Conservation (phyloP, 2,113 vertebrate genomes). For the Sisor rabdophorus region DNA sequence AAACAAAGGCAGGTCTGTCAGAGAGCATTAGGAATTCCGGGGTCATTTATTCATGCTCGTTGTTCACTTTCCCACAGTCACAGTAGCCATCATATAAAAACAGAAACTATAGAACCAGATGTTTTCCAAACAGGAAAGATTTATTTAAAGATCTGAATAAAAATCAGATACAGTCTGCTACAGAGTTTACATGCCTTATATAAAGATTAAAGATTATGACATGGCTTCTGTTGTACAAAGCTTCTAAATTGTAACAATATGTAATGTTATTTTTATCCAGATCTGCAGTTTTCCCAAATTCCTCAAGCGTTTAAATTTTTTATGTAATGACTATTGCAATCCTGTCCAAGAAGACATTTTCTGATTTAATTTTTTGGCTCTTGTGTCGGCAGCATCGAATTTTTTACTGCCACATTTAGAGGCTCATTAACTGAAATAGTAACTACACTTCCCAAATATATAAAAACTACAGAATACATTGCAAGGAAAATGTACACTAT, state of each 20-base stretch:
- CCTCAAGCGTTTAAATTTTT: neutral
- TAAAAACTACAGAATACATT: neutral
- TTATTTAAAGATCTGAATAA: no score
- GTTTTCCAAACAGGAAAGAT: neutral
- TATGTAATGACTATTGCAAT: neutral
- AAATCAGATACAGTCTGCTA: neutral
- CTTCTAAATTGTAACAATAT: no score
- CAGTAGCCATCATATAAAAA: conserved; percentile 2
- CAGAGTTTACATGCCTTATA: neutral
- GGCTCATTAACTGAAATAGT: neutral
- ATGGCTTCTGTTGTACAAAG: neutral
- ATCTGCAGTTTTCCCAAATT: neutral
- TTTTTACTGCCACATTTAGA: neutral
- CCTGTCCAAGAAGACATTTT: neutral
- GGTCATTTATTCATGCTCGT: conserved; percentile 32
- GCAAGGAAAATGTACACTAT: neutral
- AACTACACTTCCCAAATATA: neutral
- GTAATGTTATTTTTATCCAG: neutral
- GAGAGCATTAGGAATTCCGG: conserved; percentile 4
- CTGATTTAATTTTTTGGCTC: neutral
- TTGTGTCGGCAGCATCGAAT: neutral
- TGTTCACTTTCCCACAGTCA: conserved; percentile 20
- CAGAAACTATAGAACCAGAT: neutral
- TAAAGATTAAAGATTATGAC: neutral
- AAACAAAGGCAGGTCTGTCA: conserved; percentile 4